Evolutionary conservation across 2,888 invertebrate species (phyloP), one percentile per base, ranked within the genome.

Genomic region (Leucophora obtusa): DNA sequence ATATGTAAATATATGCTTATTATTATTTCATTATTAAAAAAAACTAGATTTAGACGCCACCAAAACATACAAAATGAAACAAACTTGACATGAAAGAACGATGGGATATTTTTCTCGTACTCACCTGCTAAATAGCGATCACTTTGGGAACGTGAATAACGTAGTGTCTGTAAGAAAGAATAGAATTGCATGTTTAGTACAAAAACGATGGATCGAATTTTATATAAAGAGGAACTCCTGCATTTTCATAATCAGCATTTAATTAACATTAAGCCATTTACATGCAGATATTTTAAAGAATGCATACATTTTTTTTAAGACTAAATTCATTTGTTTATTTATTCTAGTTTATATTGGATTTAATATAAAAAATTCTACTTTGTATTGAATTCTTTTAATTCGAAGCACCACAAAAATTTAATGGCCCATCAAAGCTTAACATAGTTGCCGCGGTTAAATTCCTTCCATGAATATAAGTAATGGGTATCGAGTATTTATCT

Each of bases 81-180:
- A 17, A 38, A 63, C 62, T 54, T 69, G 72, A 69, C 72, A 76
- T 56, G 59, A 18, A 28, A 56, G 14, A 68, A 68, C 18, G 10
- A 21, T 53, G 17, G 58, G 21, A 69, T 28, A 28, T 28, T 28
- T 53, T 28, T 62, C n/a, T 66, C 9, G 10, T 47, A 89, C 90
- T 90, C 86, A 90, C 90, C 90, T 87, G 90, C 90, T 87, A 90
- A 90, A 86, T 90, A 90, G 86, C 90, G 88, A 88, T 90, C 90
- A 86, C 90, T 90, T 85, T 90, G 90, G 38, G 90, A 90, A 82
- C 90, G 89, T 79, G 90, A 90, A 87, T 90, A 90, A 80, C 90
- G 88, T 85, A 90, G 85, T 81, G 88, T 88, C 90, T 90, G 86
- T 74, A 75, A 77, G 78, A 74, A 79, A 80, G 82, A 73, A 82